These are phyloP conservation scores for Chionis minor DNA, from an alignment of 2,113 vertebrate species.

Conservation along the genomic window DNA sequence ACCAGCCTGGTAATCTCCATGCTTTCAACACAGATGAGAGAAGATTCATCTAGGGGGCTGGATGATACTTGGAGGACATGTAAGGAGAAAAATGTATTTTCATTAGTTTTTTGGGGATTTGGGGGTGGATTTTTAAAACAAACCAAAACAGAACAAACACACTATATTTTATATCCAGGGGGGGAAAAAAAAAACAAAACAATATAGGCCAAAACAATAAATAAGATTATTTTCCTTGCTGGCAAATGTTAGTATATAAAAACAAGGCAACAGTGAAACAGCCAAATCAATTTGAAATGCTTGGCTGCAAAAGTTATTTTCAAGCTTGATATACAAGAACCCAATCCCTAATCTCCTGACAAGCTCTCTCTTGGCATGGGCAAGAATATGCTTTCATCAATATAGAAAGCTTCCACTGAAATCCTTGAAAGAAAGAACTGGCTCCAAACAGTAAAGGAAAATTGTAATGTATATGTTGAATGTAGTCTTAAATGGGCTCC, in stretches of 20 bases:
- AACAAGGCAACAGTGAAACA: not conserved
- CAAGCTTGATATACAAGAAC: conserved; percentile 7
- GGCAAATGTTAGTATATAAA: not conserved
- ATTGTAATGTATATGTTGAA: not conserved
- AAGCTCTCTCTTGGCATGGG: not conserved
- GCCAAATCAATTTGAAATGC: conserved; percentile 56
- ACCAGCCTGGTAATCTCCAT: not conserved
- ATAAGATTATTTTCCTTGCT: not conserved
- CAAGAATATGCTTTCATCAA: not conserved
- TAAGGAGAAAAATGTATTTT: not conserved
- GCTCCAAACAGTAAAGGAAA: not conserved
- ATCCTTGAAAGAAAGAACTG: not conserved
- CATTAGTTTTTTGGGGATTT: not conserved
- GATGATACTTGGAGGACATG: not conserved
- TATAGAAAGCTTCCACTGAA: conserved; percentile 7
- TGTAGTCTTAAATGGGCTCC: not conserved
- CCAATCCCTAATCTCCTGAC: conserved; percentile 23
- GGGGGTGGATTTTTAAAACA: not conserved
- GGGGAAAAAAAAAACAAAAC: not conserved
- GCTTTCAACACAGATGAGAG: not conserved
- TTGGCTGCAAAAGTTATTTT: conserved; percentile 37
- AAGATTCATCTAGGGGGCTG: not conserved
- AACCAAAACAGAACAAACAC: not conserved
- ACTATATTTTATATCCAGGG: not conserved
- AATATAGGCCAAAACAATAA: not conserved